phyloP scores from a whole-genome alignment of 2,888 invertebrate species.

The Papilio gigon region DNA sequence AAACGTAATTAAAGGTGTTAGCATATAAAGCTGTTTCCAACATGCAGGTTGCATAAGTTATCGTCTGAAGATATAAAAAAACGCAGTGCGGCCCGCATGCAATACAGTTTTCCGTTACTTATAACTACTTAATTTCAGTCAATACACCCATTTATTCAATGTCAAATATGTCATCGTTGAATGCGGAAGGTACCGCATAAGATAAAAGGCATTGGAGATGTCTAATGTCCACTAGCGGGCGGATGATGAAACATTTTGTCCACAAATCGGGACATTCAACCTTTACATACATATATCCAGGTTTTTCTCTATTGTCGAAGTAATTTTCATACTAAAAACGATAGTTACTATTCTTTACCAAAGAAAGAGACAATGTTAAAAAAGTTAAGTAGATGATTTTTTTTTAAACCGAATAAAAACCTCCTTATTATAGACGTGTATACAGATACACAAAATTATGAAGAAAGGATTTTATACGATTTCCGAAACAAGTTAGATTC shows the following conservation, averaged over 20 bases:
- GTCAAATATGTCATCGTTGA: not conserved
- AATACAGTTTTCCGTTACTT: constrained; percentile 5
- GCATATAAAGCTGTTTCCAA: constrained; percentile 32
- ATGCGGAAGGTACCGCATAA: no score
- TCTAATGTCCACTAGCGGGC: no score
- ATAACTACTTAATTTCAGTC: constrained; percentile 14
- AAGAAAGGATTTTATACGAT: not conserved
- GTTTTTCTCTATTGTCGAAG: not conserved
- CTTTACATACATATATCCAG: no score
- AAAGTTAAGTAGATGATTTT: no score
- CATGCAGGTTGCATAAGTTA: constrained; percentile 30
- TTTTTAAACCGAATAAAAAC: not conserved
- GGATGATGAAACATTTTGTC: no score
- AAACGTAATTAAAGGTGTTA: constrained; percentile 11
- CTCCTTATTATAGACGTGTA: not conserved
- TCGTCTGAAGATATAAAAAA: constrained; percentile 35
- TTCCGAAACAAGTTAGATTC: not conserved
- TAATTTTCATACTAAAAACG: not conserved
- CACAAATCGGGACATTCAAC: not conserved
- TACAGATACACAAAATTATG: not conserved
- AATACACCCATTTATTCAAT: constrained; percentile 16
- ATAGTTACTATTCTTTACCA: no score
- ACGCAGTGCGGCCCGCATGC: constrained; percentile 27
- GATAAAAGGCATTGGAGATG: no score
- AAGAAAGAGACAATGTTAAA: no score